These are phyloP conservation scores for Delichon dasypus DNA, from an alignment of 2,797 vertebrate species.

Conservation along the genomic window DNA sequence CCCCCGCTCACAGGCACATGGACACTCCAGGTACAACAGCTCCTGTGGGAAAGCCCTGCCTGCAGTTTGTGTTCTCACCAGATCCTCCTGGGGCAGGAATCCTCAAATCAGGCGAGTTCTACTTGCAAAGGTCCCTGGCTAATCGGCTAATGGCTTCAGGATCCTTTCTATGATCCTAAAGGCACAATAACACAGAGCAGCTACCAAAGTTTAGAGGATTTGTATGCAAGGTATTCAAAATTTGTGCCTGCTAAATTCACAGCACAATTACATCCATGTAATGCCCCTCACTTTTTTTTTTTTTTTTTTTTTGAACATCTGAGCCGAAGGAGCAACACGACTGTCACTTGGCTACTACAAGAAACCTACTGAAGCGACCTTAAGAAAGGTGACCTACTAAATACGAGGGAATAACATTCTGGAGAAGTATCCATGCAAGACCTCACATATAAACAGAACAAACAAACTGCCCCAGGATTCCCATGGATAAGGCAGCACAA, in stretches of 20 bases:
- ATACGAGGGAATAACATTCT: not conserved
- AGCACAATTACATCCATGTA: not conserved
- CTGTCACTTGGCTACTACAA: not conserved
- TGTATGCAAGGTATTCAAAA: not conserved
- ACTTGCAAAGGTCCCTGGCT: not conserved
- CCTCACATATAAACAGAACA: not conserved
- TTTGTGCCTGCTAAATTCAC: not conserved
- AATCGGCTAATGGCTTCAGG: not conserved
- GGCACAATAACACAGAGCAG: not conserved
- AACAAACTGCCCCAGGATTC: not conserved
- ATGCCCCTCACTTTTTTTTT: not conserved
- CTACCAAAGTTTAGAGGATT: not conserved
- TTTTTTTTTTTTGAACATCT: not conserved
- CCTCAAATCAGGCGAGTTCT: not conserved
- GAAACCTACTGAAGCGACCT: not conserved
- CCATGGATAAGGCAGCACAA: not conserved
- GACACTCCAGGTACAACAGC: accelerated
- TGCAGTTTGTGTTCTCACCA: not conserved
- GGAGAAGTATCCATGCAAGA: not conserved
- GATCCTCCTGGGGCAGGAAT: not conserved
- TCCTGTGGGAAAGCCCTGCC: not conserved
- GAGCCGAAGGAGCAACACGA: not conserved
- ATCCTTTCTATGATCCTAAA: not conserved
- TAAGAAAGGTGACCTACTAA: not conserved
- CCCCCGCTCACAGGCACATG: accelerated